Evolutionary conservation across 2,113 vertebrate genomes (phyloP).

Genomic region (Cepphus grylle): DNA sequence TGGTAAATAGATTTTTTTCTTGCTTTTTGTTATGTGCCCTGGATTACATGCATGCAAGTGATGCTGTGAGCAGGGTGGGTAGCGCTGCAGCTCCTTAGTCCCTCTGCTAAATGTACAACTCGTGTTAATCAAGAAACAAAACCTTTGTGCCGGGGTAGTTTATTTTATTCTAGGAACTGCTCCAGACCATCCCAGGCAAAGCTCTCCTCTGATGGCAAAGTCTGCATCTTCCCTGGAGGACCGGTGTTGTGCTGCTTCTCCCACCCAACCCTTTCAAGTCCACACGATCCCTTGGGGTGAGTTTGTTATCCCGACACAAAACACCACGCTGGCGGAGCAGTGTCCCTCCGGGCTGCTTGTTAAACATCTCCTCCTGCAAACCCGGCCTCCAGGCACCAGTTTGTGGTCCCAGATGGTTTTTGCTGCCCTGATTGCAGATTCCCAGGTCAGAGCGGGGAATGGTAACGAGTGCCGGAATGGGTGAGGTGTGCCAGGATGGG

Average conservation of each 20-base stretch:
- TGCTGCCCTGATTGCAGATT: background rate
- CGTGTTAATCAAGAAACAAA: background rate
- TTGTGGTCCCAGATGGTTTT: background rate
- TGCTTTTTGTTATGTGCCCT: background rate
- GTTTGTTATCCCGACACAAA: background rate
- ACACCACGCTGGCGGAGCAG: rapidly evolving
- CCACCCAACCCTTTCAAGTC: background rate
- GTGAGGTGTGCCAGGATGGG: background rate
- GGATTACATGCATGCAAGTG: background rate
- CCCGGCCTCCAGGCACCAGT: background rate
- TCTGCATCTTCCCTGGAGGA: background rate
- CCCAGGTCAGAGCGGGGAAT: rapidly evolving
- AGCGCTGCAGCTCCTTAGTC: background rate
- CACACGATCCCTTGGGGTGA: background rate
- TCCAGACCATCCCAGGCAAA: background rate
- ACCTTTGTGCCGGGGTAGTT: background rate
- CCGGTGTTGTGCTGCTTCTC: background rate
- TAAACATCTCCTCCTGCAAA: background rate
- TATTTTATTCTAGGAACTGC: background rate
- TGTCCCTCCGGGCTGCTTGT: background rate
- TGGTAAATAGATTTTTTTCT: background rate
- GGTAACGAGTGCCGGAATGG: rapidly evolving
- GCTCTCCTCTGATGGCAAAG: background rate
- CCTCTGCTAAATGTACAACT: background rate
- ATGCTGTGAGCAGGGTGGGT: background rate